Evolutionary conservation across 2,113 vertebrate species (phyloP).

Genomic region (Rutilus rutilus): DNA sequence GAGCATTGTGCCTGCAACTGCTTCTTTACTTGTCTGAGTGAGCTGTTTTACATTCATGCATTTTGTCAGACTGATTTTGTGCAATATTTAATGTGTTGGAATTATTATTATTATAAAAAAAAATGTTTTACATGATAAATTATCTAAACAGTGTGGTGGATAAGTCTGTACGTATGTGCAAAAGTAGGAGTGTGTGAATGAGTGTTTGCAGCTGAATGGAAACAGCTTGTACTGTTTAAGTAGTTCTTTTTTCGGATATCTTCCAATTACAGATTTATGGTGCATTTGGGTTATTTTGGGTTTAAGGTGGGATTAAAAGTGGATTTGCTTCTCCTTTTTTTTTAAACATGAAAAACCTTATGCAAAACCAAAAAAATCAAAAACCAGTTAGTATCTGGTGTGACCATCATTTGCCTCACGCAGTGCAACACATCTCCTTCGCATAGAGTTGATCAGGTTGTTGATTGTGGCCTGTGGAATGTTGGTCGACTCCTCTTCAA

Average conservation of each 20-base stretch:
- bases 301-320: neutral
- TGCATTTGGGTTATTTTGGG: neutral
- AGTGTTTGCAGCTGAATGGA: neutral
- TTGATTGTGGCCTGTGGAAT: no score
- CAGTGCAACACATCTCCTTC: no score
- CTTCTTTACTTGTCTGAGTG: neutral
- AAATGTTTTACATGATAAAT: neutral
- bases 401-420: no score
- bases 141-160: neutral
- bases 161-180: neutral
- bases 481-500: no score
- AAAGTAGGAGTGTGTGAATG: neutral
- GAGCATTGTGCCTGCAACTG: neutral
- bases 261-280: neutral
- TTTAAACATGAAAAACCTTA: neutral
- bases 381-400: no score
- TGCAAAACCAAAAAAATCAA: rapidly evolving
- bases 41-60: neutral
- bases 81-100: neutral
- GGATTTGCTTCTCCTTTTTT: neutral
- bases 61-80: neutral
- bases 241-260: neutral
- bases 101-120: no score
- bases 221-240: neutral
- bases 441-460: no score